Percentiles rank a stretch among this genome's conserved stretches.
These are phyloP conservation scores for Hyperoodon ampullatus DNA, from an alignment of 2,113 vertebrate species.

Conservation along the genomic window DNA sequence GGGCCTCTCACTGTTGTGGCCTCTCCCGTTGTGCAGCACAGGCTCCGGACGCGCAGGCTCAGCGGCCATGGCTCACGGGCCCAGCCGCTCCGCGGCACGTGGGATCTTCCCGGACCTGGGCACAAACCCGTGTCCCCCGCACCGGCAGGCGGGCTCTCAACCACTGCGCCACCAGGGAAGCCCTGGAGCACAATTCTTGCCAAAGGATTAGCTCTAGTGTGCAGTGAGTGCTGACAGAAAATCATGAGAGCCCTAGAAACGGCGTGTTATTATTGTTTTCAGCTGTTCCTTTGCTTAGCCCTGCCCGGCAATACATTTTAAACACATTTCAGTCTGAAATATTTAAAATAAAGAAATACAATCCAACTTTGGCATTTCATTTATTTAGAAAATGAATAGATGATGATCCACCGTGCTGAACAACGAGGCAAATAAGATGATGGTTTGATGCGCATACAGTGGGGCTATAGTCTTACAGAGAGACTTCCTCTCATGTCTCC, in stretches of 20 bases:
- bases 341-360: neutral
- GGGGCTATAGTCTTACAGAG: accelerated
- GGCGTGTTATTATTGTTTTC: neutral
- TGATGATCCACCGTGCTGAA: neutral
- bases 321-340: neutral
- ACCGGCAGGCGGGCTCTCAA: too few species aligned
- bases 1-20: too few species aligned
- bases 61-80: too few species aligned
- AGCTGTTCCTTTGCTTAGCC: neutral
- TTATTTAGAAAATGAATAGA: neutral
- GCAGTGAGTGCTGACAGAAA: neutral
- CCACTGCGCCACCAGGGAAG: too few species aligned
- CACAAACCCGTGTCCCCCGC: too few species aligned
- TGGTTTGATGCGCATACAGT: accelerated
- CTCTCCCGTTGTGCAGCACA: too few species aligned
- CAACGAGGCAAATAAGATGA: neutral
- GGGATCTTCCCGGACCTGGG: too few species aligned
- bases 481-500: neutral
- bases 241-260: neutral
- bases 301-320: neutral
- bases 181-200: neutral
- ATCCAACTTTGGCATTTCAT: neutral
- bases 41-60: too few species aligned
- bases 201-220: neutral
- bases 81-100: too few species aligned